These are phyloP conservation scores for Caenorhabditis virilis DNA, from an alignment of 2,888 invertebrate species.

Conservation along the genomic window DNA sequence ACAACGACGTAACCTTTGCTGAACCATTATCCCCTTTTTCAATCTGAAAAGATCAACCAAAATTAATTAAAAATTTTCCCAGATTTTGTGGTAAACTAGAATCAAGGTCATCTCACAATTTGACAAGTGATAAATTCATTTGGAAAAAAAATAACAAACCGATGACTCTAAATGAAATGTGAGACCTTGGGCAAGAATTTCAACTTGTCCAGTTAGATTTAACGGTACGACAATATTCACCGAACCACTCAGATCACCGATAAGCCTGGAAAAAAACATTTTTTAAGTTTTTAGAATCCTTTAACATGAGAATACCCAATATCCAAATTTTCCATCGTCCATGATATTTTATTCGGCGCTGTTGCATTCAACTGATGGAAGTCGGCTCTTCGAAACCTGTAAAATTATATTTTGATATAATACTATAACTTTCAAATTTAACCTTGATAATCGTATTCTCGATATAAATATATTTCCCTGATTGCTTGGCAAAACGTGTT, in stretches of 20 bases:
- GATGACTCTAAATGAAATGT: conserved; percentile 50
- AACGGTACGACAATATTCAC: conserved; percentile 59
- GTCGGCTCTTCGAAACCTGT: conserved; percentile 48
- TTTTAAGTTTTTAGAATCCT: neutral
- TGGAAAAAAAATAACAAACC: conserved; percentile 8
- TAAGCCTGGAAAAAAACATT: conserved; percentile 33
- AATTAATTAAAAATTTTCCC: neutral
- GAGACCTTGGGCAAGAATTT: conserved; percentile 54
- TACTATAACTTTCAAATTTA: neutral
- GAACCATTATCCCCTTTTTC: conserved; percentile 47
- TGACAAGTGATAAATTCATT: conserved; percentile 1
- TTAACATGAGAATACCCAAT: conserved; percentile 37
- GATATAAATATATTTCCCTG: conserved; percentile 58
- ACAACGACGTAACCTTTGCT: conserved; percentile 42
- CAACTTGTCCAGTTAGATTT: conserved; percentile 56
- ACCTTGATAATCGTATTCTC: conserved; percentile 43
- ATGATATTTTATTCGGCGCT: conserved; percentile 50
- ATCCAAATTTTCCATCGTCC: conserved; percentile 55
- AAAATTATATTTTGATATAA: conserved; percentile 6
- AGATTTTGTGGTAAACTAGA: neutral
- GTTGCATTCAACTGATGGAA: conserved; percentile 49
- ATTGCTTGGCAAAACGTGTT: conserved; percentile 49
- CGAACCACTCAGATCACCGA: conserved; percentile 52
- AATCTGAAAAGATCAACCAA: conserved; percentile 21
- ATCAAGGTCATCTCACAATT: too few relatives aligned